phyloP scores from a whole-genome alignment of 2,113 vertebrate genomes.

The Chlorodrepanis virens region DNA sequence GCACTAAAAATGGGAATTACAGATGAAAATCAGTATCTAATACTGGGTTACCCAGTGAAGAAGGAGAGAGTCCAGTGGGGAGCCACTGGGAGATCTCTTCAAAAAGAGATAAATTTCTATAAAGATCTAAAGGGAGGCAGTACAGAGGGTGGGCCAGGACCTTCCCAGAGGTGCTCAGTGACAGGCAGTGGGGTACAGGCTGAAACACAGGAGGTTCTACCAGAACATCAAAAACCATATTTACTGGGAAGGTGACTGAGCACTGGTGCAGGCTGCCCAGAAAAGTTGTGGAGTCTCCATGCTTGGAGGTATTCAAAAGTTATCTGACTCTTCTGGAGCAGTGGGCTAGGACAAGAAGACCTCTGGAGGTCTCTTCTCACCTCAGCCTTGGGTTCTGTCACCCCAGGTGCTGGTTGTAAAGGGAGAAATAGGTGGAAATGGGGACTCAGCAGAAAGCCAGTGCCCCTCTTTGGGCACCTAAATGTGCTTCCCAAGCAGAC shows the following conservation, averaged over 20 bases:
- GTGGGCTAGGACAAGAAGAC: neutral
- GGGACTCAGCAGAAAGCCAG: neutral
- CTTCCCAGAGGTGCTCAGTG: neutral
- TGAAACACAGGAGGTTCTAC: neutral
- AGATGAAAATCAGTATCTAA: neutral
- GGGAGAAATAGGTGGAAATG: neutral
- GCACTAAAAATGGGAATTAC: neutral
- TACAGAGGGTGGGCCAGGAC: neutral
- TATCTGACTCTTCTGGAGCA: neutral
- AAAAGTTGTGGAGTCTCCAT: neutral
- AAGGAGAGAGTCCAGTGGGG: neutral
- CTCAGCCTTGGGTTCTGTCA: neutral
- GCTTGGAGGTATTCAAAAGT: neutral
- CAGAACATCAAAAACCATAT: neutral
- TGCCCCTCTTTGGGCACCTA: neutral
- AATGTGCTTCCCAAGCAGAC: neutral
- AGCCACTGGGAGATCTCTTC: neutral
- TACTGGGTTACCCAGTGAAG: neutral
- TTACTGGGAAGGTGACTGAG: fast-evolving
- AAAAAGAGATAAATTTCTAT: neutral
- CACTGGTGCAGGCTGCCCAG: neutral
- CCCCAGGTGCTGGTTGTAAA: neutral
- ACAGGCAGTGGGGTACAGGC: neutral
- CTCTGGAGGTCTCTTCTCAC: neutral
- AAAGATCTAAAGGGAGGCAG: neutral